A percentile compares a stretch with the other conserved stretches of the same genome.
These are phyloP conservation scores for Falco biarmicus DNA, from an alignment of 2,797 vertebrate species.

Conservation along the genomic window DNA sequence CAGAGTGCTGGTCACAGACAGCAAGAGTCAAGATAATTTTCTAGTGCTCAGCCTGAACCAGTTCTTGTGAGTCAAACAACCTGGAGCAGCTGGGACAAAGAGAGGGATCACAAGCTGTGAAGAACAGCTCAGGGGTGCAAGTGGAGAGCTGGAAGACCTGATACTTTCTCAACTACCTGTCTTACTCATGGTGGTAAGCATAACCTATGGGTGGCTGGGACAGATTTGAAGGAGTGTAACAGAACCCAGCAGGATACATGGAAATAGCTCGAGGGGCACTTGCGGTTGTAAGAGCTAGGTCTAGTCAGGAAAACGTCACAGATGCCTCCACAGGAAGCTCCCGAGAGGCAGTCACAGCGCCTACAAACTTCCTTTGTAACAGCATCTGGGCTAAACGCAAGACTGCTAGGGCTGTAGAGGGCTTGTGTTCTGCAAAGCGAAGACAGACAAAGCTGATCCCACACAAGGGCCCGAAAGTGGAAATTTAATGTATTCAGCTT, in stretches of 20 bases:
- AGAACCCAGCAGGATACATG: rapidly evolving
- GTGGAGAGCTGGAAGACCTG: neutral
- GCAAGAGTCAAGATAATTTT: neutral
- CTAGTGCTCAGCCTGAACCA: neutral
- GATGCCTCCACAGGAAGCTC: neutral
- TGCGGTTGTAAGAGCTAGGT: neutral
- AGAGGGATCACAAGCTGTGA: neutral
- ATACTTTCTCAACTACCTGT: neutral
- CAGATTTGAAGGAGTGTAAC: neutral
- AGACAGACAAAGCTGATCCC: neutral
- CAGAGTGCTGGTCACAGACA: neutral
- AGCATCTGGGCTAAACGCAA: neutral
- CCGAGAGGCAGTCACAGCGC: rapidly evolving
- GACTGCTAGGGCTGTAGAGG: too few relatives aligned
- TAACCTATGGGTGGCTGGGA: neutral
- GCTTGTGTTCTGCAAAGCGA: neutral
- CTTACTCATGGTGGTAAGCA: rapidly evolving
- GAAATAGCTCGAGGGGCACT: neutral
- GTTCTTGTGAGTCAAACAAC: neutral
- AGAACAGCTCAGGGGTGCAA: neutral
- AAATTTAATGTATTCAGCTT: neutral
- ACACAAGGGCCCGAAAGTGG: too few relatives aligned
- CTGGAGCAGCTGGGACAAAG: neutral
- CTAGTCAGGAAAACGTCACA: neutral
- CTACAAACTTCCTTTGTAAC: neutral